Evolutionary conservation across 92 coral and sea anemone species (phyloP).

Genomic region (Porites evermanni): DNA sequence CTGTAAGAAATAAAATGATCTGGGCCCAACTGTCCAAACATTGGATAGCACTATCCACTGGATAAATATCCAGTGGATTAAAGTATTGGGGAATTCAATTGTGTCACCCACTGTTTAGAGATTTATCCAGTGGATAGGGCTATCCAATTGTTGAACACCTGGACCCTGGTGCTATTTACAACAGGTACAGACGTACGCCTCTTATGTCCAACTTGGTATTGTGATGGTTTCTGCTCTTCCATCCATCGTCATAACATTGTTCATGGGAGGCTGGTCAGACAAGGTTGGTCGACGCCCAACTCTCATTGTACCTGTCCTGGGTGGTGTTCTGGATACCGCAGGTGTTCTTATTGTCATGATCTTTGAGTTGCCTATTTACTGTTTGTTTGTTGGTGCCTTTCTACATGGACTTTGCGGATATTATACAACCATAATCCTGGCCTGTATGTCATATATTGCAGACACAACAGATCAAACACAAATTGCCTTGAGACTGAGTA

Average conservation of each 20-base stretch:
- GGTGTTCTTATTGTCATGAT: conserved; percentile 61
- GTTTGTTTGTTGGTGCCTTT: conserved; percentile 68
- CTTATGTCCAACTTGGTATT: conserved; percentile 61
- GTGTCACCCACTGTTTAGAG: too few species aligned
- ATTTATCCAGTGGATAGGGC: too few species aligned
- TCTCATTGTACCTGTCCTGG: conserved; percentile 55
- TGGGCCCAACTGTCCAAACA: too few species aligned
- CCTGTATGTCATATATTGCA: conserved; percentile 68
- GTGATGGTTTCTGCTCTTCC: conserved; percentile 68
- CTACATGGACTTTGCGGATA: conserved; percentile 77
- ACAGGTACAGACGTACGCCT: conserved; percentile 78
- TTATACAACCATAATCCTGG: conserved; percentile 68
- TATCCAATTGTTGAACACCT: too few species aligned
- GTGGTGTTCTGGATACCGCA: conserved; percentile 65
- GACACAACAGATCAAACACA: conserved; percentile 76
- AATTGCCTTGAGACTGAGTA: conserved; percentile 74
- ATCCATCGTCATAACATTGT: conserved; percentile 69
- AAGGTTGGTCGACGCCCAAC: conserved; percentile 81
- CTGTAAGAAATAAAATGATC: too few species aligned
- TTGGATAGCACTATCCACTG: too few species aligned
- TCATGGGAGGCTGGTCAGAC: conserved; percentile 89
- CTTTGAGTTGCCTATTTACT: conserved; percentile 62
- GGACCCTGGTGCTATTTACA: not conserved
- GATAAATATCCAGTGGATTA: too few species aligned
- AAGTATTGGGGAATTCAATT: too few species aligned